Base-by-base conservation (phyloP, 2,888 invertebrate genomes). In the Clepsis dumicolana region DNA sequence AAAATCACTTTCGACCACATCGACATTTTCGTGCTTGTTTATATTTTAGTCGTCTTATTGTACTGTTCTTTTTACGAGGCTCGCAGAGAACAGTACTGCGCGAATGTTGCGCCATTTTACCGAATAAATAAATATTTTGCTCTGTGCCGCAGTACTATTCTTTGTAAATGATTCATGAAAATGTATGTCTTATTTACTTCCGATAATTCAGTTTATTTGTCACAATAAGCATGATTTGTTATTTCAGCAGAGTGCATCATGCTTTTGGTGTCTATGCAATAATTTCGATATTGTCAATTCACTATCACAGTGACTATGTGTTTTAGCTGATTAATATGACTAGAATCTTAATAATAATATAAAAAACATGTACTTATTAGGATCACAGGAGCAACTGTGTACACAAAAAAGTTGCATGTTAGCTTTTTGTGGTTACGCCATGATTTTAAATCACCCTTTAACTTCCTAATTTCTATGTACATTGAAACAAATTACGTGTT, bases 221-320 rank as follows among this genome's bases (percentile, higher is more conserved):
- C 79, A 84, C 80, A 84, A 85, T 80, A 74, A 88, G 93, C 93
- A 93, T 93, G 93, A 87, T 81, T 85, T 85, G 87, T 87, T 75
- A 76, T 89, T 86, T 74, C 83, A 86, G 88, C 89, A 83, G 87
- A 81, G 82, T 89, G 91, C 91, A 88, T 93, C 92, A 93, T 91
- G 93, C 93, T 93, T 93, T 93, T 91, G 91, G 87, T 93, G 93
- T 93, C 86, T 90, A 89, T 86, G 86, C 89, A 81, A 76, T 85
- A 80, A 79, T 73, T 78, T 78, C 77, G 77, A 77, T 63, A 82
- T 80, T 80, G 76, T 67, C 65, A 78, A 74, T 73, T 76, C 77
- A 81, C 76, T 78, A 77, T 38, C 38, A 69, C 41, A 60, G 48
- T 25, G 57, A 64, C 27, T 60, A 44, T 60, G 48, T 65, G 50